Evolutionary conservation across 2,888 invertebrate species (phyloP).

Genomic region (Melipona bicolor): DNA sequence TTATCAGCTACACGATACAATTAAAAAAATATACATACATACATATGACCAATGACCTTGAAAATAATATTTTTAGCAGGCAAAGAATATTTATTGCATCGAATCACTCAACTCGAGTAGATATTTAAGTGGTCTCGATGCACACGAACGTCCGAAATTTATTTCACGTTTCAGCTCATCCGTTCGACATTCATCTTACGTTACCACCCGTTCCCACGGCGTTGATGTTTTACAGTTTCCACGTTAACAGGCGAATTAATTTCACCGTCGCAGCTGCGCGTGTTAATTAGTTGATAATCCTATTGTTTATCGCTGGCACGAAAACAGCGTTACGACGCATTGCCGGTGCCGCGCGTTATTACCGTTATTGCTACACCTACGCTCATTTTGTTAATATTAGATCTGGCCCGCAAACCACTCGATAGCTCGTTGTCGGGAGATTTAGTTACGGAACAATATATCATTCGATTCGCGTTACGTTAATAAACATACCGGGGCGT

Average conservation of each 20-base stretch:
- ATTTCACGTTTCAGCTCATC: neutral
- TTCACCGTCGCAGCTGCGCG: neutral
- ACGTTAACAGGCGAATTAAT: neutral
- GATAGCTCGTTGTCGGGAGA: neutral
- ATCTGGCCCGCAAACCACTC: neutral
- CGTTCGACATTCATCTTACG: neutral
- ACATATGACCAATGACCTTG: too few relatives aligned
- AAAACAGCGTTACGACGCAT: neutral
- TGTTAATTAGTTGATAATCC: conserved; percentile 3
- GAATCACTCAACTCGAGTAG: too few relatives aligned
- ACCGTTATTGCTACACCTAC: neutral
- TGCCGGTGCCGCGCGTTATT: neutral
- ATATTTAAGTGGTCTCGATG: too few relatives aligned
- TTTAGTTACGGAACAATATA: neutral
- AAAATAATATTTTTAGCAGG: too few relatives aligned
- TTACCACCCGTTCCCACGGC: neutral
- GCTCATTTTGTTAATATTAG: conserved; percentile 2
- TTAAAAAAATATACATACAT: too few relatives aligned
- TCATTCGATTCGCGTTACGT: neutral
- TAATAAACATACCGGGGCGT: neutral
- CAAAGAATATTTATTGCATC: too few relatives aligned
- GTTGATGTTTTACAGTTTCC: neutral
- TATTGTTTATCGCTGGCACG: neutral
- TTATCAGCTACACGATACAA: too few relatives aligned
- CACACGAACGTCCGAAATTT: neutral